Conservation (phyloP, 2,113 vertebrate genomes). For the Barbus barbus region DNA sequence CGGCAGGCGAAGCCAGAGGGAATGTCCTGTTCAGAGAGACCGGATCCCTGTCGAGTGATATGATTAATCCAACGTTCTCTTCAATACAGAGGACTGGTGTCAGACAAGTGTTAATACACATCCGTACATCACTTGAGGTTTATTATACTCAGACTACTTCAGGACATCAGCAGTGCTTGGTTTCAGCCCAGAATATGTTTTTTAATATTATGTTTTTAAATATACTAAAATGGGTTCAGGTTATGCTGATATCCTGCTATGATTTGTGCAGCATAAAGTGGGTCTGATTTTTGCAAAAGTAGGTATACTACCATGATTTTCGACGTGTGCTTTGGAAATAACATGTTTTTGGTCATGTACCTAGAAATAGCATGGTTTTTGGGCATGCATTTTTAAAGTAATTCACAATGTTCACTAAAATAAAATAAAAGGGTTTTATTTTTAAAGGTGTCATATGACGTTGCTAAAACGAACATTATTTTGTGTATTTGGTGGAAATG, state of each 20-base stretch:
- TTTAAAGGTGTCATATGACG: too few relatives aligned
- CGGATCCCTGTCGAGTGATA: not conserved
- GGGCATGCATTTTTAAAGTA: too few relatives aligned
- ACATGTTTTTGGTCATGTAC: too few relatives aligned
- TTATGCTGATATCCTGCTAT: too few relatives aligned
- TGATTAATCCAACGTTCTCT: not conserved
- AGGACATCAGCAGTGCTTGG: not conserved
- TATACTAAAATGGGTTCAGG: not conserved
- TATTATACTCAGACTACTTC: not conserved
- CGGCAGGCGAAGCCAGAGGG: constrained; percentile 1
- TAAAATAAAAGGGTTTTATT: too few relatives aligned
- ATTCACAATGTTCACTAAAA: too few relatives aligned
- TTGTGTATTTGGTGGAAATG: too few relatives aligned
- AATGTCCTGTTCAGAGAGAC: constrained; percentile 21
- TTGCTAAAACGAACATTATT: too few relatives aligned
- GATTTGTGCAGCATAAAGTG: not conserved
- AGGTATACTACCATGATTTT: not conserved
- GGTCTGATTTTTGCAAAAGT: not conserved
- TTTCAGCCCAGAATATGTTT: not conserved
- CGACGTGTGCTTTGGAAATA: not conserved
- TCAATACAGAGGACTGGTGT: not conserved
- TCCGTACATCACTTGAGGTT: not conserved
- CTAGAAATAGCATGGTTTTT: too few relatives aligned
- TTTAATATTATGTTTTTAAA: not conserved
- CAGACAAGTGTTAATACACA: not conserved